Conservation (phyloP, 2,113 vertebrate genomes). For the Bucco capensis region DNA sequence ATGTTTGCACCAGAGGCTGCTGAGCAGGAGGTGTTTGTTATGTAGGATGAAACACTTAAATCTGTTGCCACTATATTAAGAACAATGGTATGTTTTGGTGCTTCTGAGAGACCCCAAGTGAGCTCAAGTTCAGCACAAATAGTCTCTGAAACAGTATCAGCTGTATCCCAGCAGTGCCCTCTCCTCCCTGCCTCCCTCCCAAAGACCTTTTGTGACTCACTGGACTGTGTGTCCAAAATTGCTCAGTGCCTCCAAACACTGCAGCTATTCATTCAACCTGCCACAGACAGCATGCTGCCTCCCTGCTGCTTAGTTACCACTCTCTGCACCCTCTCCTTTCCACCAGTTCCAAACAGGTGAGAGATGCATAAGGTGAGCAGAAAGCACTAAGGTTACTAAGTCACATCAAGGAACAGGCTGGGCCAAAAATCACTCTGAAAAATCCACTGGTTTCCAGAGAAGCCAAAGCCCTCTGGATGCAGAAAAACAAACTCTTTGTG, state of each 20-base stretch:
- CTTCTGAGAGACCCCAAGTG: neutral
- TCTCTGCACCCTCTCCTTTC: neutral
- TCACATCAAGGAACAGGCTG: constrained; percentile 5
- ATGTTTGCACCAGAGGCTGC: neutral
- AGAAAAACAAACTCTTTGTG: constrained; percentile 36
- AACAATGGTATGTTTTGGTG: neutral
- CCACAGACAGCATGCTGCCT: constrained; percentile 4
- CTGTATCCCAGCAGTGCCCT: neutral
- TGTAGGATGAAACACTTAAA: neutral
- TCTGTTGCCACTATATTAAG: neutral
- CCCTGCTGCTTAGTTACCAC: constrained; percentile 55
- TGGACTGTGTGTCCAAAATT: constrained; percentile 32
- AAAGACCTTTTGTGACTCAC: constrained; percentile 49
- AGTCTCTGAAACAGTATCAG: neutral
- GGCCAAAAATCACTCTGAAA: constrained; percentile 3
- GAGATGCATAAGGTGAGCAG: neutral
- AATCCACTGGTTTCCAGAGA: neutral
- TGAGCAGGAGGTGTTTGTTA: neutral
- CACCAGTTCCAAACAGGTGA: constrained; percentile 39
- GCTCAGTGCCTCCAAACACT: constrained; percentile 49
- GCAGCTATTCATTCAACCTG: constrained; percentile 62
- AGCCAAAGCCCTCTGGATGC: neutral
- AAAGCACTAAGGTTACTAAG: neutral
- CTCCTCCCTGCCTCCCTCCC: constrained; percentile 9
- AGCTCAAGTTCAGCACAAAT: neutral